Evolutionary conservation across 1,140 invertebrate species (phyloP), one percentile per base, ranked within the genome.

Genomic region (Cotesia glomerata): DNA sequence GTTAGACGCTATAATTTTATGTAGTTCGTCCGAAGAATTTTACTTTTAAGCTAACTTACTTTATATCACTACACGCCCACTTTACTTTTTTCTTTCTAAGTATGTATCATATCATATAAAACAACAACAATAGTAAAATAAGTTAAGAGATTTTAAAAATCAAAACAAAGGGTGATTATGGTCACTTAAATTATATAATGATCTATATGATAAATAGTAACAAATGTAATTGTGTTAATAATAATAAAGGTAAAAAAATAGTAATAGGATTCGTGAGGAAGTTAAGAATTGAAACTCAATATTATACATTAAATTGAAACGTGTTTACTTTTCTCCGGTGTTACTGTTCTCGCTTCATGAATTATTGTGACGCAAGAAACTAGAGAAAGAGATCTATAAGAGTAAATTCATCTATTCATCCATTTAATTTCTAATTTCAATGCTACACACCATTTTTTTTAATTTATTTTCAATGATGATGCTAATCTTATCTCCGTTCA

Each of bases 391-490:
- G 56, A 58, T 58, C 56, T 18, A 2, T 26, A 26, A 26, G 26
- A 26, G 56, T 58, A 58, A 58, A 58, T 58, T 58, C 7, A 58
- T 58, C 56, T 58, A 58, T 58, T 58, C 56, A 58, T 58, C 56
- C 56, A 58, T 58, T 18, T 9, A 58, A 58, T 58, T 58, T 58
- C 26, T 58, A 58, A 58, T 58, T 58, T 26, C 18, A 18, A 58
- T 26, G 56, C 14, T 58, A 18, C 7, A 18, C 7, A 26, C 14
- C 2, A 9, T 26, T 18, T 58, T 14, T 58, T 58, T 9, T 0
- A 45, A 45, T 26, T 26, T 26, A 26, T 26, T 26, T 26, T 26
- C 26, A 26, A 26, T 26, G 26, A 26, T 26, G 1, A 26, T 26
- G 26, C 26, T 26, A 26, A 26, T 26, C 1, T 26, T 26, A 26